Evolutionary conservation across 2,888 invertebrate species (phyloP).

Genomic region (Eupithecia centaureata): DNA sequence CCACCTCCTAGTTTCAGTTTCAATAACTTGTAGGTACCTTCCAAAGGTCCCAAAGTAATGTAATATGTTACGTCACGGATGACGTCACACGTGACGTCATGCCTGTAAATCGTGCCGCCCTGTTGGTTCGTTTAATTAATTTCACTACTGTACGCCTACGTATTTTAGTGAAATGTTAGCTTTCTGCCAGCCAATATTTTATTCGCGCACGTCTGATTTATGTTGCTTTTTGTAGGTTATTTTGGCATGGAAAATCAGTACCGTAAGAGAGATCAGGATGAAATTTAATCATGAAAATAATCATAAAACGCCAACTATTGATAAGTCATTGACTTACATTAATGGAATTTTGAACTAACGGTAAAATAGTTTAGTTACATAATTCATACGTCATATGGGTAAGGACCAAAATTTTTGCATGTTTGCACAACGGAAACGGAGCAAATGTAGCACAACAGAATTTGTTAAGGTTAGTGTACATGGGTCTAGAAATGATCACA

Average conservation of each 20-base stretch:
- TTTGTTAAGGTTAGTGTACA: too few species aligned
- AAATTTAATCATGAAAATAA: too few species aligned
- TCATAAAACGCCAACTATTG: too few species aligned
- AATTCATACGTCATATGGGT: too few species aligned
- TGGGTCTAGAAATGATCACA: too few species aligned
- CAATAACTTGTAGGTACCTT: conserved; percentile 28
- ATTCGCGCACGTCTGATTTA: neutral
- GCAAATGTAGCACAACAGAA: too few species aligned
- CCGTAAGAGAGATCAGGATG: too few species aligned
- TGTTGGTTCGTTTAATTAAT: conserved; percentile 80
- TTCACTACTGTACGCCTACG: conserved; percentile 59
- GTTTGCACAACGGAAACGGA: too few species aligned
- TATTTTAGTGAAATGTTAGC: conserved; percentile 21
- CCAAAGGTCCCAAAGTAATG: conserved; percentile 59
- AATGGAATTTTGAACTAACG: too few species aligned
- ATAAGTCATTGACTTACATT: too few species aligned
- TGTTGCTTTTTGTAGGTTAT: neutral
- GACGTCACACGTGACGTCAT: conserved; percentile 64
- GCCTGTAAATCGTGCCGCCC: conserved; percentile 75
- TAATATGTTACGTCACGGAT: conserved; percentile 71
- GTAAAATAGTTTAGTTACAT: too few species aligned
- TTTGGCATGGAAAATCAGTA: neutral
- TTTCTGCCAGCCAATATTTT: neutral
- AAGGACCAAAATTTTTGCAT: too few species aligned
- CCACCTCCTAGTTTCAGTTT: conserved; percentile 26